Percentiles rank a stretch among this genome's conserved stretches.
phyloP scores from a whole-genome alignment of 1,140 invertebrate genomes.

The Drosophila malerkotliana region DNA sequence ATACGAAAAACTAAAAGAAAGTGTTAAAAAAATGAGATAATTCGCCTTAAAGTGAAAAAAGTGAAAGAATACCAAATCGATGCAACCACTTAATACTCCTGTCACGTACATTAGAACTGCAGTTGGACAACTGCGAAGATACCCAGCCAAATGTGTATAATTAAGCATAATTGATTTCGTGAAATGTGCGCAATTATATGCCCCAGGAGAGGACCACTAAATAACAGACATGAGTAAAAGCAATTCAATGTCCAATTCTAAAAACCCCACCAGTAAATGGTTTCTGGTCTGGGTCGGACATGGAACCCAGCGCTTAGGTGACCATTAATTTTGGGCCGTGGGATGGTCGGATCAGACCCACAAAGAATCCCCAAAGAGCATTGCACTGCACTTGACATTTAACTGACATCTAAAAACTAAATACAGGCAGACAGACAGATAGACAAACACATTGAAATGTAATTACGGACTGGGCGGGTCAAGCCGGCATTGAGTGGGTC shows the following conservation, averaged over 20 bases:
- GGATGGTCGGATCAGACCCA: neutral
- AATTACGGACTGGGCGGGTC: slow-evolving; percentile 44
- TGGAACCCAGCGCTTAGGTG: slow-evolving; percentile 14
- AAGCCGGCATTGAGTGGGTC: slow-evolving; percentile 26
- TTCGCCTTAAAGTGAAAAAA: neutral
- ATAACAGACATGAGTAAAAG: slow-evolving; percentile 34
- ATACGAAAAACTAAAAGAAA: neutral
- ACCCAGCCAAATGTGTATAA: slow-evolving; percentile 55
- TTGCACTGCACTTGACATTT: slow-evolving; percentile 63
- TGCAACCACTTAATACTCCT: slow-evolving; percentile 24
- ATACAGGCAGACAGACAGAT: slow-evolving; percentile 2
- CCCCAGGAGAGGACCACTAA: neutral
- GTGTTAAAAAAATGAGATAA: neutral
- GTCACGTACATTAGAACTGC: slow-evolving; percentile 42
- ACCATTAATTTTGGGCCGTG: neutral
- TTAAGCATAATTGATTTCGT: slow-evolving; percentile 68
- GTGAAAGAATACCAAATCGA: neutral
- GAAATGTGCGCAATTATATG: slow-evolving; percentile 62
- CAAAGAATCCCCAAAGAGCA: slow-evolving; percentile 7
- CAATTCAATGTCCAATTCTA: slow-evolving; percentile 33
- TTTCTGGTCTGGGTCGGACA: neutral
- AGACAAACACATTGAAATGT: slow-evolving; percentile 45
- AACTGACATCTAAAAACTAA: slow-evolving; percentile 56
- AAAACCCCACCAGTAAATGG: slow-evolving; percentile 14
- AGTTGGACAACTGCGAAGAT: slow-evolving; percentile 34